Base-by-base conservation (phyloP, 1,140 invertebrate species). In the Drosophila elegans region DNA sequence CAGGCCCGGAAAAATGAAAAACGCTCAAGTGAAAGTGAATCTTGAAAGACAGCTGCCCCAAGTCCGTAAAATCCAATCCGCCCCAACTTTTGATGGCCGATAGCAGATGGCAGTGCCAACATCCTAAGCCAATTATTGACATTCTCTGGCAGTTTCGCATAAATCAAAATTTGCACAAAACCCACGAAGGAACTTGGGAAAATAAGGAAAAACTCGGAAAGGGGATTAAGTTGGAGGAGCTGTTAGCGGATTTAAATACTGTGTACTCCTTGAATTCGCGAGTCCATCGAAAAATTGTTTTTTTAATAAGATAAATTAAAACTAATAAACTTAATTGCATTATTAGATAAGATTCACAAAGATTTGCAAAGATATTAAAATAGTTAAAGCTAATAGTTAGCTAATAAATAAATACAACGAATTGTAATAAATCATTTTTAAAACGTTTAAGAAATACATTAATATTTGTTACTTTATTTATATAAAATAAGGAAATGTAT, bases 111-210 rank as follows among this genome's bases (percentile, higher is more conserved):
- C 77, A 76, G 57, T 53, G 27, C 16, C 38, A 12, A 49, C 59
- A 71, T 66, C 55, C 63, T 74, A 78, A 85, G 82, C 82, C 81
- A 80, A 73, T 78, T 85, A 85, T 85, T 85, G 81, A 67, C 55
- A 82, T 66, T 62, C 78, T 74, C 54, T 56, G 73, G 60, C 67
- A 85, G 71, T 49, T 49, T 59, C 57, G 67, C 78, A 85, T 86
- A 85, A 86, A 85, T 85, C 81, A 86, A 53, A 76, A 73, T 67
- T 57, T 59, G 66, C 36, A 48, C 44, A 57, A 32, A 49, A n/a
- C 48, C 48, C 10, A 21, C 12, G 9, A 36, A 60, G 41, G 10
- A 32, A 36, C 13, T 13, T 21, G 9, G 39, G 29, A 32, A 68
- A 49, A 36, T 38, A 25, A 44, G 9, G 34, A 42, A 44, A 66